Evolutionary conservation across 1,140 invertebrate genomes (phyloP), one percentile per base, ranked within the genome.

Genomic region (Neuroterus valhalla): DNA sequence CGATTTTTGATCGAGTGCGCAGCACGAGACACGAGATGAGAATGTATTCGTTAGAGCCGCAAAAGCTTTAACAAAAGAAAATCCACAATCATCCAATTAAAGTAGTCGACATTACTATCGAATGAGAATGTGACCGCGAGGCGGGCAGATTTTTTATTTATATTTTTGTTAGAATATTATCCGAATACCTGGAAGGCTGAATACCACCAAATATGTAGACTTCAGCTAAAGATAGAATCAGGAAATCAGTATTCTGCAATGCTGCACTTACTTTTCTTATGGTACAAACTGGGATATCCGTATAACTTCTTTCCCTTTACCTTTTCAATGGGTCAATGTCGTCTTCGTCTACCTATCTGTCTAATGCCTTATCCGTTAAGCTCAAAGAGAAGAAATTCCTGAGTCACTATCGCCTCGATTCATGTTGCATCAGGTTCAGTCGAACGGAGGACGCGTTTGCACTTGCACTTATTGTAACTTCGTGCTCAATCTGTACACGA

Each of bases 401-500:
- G 46, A 48, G 46, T 48, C 46, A 48, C 46, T 19, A 48, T 48
- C 46, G 46, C n/a, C 6, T 48, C 46, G 46, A 48, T 48, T 48
- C 46, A 48, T 17, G 46, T 48, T 48, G 46, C 46, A 48, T 48
- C 46, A 48, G 46, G 46, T 17, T 48, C 17, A 48, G 46, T n/a
- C 46, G n/a, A 19, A 48, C 46, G 15, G n/a, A 48, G 17, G 46
- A 48, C 46, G 46, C 46, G 46, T 48, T 48, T 48, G 46, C 46
- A 48, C 46, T 48, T 48, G 46, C 17, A 48, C 46, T 48, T 19
- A n/a, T n/a, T 48, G 46, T 19, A n/a, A 12, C 12, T 46, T 3
- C n/a, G 46, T 48, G 46, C 46, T 48, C 17, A 48, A 48, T 48
- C 12, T 48, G 15, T 48, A 48, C 8, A 48, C 46, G 17, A 48